A percentile compares a stretch with the other conserved stretches of the same genome.
These are phyloP conservation scores for Syritta pipiens DNA, from an alignment of 2,888 invertebrate species.

Conservation along the genomic window DNA sequence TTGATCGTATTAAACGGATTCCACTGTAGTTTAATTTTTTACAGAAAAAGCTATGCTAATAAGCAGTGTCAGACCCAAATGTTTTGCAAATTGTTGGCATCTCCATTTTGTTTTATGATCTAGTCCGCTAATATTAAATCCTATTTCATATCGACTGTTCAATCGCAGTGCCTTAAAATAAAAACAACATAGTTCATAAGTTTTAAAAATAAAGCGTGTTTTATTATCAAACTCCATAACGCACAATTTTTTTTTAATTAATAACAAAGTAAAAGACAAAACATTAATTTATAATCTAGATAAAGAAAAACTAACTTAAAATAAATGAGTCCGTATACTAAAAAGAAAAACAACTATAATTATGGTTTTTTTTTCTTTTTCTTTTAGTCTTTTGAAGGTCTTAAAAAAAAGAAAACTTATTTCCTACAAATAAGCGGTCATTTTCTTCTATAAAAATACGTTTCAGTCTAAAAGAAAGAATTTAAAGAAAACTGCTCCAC, in stretches of 20 bases:
- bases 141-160: too few relatives aligned
- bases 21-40: too few relatives aligned
- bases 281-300: conserved; percentile 17
- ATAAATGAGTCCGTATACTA: neutral
- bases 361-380: neutral
- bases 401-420: neutral
- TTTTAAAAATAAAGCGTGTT: conserved; percentile 6
- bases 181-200: neutral
- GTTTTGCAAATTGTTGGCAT: too few relatives aligned
- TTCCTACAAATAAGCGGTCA: conserved; percentile 20
- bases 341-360: conserved; percentile 16
- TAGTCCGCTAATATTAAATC: too few relatives aligned
- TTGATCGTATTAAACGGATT: too few relatives aligned
- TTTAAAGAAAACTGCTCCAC: neutral
- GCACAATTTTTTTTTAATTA: neutral
- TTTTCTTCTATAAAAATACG: conserved; percentile 17
- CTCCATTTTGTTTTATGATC: too few relatives aligned
- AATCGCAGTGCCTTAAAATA: neutral
- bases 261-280: conserved; percentile 9
- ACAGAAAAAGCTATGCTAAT: too few relatives aligned
- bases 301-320: neutral
- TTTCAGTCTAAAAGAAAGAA: conserved; percentile 44
- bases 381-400: conserved; percentile 22
- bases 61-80: too few relatives aligned
- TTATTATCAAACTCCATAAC: conserved; percentile 11